These are phyloP conservation scores for Pogonophryne albipinna DNA, from an alignment of 2,797 vertebrate genomes.

Conservation along the genomic window DNA sequence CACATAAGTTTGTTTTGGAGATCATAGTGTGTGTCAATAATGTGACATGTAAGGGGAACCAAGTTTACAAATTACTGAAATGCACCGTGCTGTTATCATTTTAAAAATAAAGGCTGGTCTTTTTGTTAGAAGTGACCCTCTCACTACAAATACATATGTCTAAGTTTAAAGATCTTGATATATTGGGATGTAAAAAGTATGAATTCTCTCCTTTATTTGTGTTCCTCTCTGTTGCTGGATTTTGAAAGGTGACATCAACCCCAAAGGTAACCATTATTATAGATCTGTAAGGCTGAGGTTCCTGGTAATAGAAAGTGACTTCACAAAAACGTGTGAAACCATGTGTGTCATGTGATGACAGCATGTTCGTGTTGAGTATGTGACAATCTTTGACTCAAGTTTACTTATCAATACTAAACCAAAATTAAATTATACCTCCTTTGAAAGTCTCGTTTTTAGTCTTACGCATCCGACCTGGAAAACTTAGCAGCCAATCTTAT, in stretches of 20 bases:
- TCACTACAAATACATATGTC: background rate
- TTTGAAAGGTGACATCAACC: background rate
- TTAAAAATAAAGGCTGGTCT: background rate
- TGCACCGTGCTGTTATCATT: background rate
- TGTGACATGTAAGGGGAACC: background rate
- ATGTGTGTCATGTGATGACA: constrained; percentile 13
- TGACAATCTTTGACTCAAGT: no score
- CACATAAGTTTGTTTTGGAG: background rate
- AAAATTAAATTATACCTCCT: no score
- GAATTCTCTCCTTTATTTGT: background rate
- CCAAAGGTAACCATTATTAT: background rate
- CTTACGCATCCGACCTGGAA: no score
- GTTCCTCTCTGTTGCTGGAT: background rate
- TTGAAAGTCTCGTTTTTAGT: no score
- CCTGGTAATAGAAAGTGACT: background rate
- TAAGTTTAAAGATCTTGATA: background rate
- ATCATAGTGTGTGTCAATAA: background rate
- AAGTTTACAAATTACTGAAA: background rate
- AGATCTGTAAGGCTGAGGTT: background rate
- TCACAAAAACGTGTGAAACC: constrained; percentile 14
- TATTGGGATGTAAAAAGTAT: background rate
- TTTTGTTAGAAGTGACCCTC: background rate
- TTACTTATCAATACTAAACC: no score
- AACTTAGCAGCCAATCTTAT: no score
- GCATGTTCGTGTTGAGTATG: background rate